These are phyloP conservation scores for Eubasilissa splendida DNA, from an alignment of 2,888 invertebrate species.

Conservation along the genomic window DNA sequence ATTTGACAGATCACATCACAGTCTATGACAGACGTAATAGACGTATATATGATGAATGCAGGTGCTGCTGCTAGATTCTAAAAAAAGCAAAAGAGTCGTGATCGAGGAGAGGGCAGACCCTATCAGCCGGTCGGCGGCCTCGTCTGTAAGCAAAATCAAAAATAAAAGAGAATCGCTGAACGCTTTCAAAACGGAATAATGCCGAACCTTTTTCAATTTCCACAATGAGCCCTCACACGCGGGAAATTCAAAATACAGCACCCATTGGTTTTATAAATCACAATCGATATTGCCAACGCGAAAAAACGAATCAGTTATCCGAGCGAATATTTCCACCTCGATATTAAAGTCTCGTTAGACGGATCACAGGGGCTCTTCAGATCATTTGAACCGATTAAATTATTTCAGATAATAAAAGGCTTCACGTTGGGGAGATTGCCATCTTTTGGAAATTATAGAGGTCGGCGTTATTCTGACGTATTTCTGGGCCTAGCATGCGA, in stretches of 20 bases:
- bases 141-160: conserved; percentile 55
- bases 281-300: background rate
- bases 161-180: conserved; percentile 17
- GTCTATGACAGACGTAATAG: conserved; percentile 1
- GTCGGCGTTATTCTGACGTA: background rate
- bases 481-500: conserved; percentile 22
- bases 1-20: conserved; percentile 5
- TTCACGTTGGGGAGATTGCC: background rate
- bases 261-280: too few species aligned
- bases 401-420: conserved; percentile 12
- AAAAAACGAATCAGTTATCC: background rate
- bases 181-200: conserved; percentile 22
- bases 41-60: conserved; percentile 32
- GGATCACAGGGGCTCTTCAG: background rate
- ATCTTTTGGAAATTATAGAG: conserved; percentile 27
- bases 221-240: background rate
- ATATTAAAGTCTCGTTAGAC: conserved; percentile 24
- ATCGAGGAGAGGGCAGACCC: conserved; percentile 49
- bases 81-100: conserved; percentile 55
- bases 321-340: background rate
- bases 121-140: conserved; percentile 38
- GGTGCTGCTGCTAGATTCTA: conserved; percentile 58
- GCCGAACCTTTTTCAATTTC: background rate
- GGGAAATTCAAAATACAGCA: too few species aligned
- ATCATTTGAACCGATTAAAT: conserved; percentile 4